Conservation (phyloP, 1,140 invertebrate genomes). For the Caenorhabditis elegans region WBcel235 BX284602.5:8985501-8986000, state of each 20-base stretch:
- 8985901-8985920: background rate
- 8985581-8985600: conserved; percentile 3
- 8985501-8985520: no score
- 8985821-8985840: conserved; percentile 26
- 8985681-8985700: conserved; percentile 14
- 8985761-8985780: no score
- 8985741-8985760: background rate
- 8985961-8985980: background rate
- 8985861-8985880: conserved; percentile 26
- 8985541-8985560: conserved; percentile 26
- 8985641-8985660: conserved; percentile 15
- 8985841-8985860: conserved; percentile 32
- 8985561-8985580: background rate
- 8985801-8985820: conserved; percentile 18
- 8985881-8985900: background rate
- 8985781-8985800: background rate
- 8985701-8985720: conserved; percentile 16
- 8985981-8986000: background rate
- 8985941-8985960: background rate
- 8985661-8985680: conserved; percentile 12
- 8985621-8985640: conserved; percentile 7
- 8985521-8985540: background rate
- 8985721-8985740: background rate
- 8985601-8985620: conserved; percentile 31
- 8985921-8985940: background rate